A percentile compares a stretch with the other conserved stretches of the same genome.
phyloP scores from a whole-genome alignment of 2,113 vertebrate species.

The Colossoma macropomum region DNA sequence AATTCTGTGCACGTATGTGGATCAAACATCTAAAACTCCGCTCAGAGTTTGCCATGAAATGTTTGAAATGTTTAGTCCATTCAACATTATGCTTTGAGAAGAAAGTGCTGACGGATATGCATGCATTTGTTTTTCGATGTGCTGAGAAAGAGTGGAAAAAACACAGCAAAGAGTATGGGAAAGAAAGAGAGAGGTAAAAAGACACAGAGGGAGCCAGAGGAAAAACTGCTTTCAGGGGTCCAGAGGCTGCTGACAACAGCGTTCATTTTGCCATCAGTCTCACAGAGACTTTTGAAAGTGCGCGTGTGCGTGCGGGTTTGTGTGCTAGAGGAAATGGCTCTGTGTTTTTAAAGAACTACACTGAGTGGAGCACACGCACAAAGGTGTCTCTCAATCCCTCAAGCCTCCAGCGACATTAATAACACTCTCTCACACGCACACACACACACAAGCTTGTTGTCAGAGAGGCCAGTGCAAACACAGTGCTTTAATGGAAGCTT shows the following conservation, averaged over 20 bases:
- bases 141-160: background rate
- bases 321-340: conserved; percentile 23
- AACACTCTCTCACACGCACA: conserved; percentile 19
- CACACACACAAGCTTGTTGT: conserved; percentile 64
- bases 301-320: conserved; percentile 1
- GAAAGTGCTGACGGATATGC: background rate
- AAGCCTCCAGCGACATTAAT: conserved; percentile 69
- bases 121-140: background rate
- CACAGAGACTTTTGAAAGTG: conserved; percentile 35
- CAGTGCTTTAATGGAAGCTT: conserved; percentile 67
- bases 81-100: background rate
- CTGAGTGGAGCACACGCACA: conserved; percentile 57
- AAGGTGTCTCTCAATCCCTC: conserved; percentile 60
- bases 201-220: background rate
- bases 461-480: conserved; percentile 70
- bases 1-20: background rate
- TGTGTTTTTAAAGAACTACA: conserved; percentile 49
- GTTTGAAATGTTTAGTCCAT: background rate
- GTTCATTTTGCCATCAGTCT: conserved; percentile 41
- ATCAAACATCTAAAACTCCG: background rate
- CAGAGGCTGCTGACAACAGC: conserved; percentile 30
- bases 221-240: conserved; percentile 36
- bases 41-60: background rate
- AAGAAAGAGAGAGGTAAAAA: background rate
- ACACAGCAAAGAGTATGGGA: background rate